A percentile compares a stretch with the other conserved stretches of the same genome.
Conservation (phyloP, 2,888 invertebrate species). For the Tipula unca region DNA sequence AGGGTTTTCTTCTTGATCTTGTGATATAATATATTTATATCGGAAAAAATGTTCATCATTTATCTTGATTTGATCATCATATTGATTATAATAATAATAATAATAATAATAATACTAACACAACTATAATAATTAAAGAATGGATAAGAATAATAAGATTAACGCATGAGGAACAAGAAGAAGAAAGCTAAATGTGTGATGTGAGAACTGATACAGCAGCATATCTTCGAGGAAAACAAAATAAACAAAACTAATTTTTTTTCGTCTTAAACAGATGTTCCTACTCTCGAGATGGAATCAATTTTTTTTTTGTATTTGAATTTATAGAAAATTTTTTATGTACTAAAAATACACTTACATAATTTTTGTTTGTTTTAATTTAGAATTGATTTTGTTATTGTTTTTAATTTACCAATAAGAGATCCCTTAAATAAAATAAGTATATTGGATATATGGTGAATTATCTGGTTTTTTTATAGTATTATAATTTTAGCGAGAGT, state of each 20-base stretch:
- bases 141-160: background rate
- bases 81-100: background rate
- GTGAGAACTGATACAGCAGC: conserved; percentile 8
- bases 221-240: background rate
- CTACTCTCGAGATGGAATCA: conserved; percentile 8
- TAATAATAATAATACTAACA: background rate
- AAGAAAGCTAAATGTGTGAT: background rate
- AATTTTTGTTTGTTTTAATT: background rate
- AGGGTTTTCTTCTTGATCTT: conserved; percentile 2
- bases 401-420: background rate
- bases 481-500: background rate
- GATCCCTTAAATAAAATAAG: background rate
- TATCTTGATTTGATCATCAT: background rate
- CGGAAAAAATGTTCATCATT: background rate
- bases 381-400: background rate
- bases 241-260: background rate
- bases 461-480: background rate
- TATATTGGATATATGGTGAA: background rate
- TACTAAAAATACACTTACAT: conserved; percentile 9
- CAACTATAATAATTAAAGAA: background rate
- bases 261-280: conserved; percentile 2
- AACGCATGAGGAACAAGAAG: background rate
- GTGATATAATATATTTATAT: background rate
- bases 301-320: background rate
- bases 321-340: background rate